Evolutionary conservation across 2,113 vertebrate genomes (phyloP), one percentile per base, ranked within the genome.

Genomic region (Dissostichus mawsoni): DNA sequence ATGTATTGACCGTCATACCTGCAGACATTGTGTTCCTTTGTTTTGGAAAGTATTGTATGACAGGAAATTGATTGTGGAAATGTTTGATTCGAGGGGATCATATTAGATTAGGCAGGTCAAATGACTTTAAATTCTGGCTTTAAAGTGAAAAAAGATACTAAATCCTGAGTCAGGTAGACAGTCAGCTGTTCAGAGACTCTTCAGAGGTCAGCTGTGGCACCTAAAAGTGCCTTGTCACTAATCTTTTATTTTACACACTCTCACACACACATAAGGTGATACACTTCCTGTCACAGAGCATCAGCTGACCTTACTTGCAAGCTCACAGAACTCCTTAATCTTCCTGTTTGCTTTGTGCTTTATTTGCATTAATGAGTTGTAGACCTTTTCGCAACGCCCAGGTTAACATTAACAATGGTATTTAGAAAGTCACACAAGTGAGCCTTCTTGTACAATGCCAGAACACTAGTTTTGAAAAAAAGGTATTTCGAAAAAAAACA

Each of bases 141-240:
- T 8, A 3, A 44, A 3, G 20, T 11, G 16, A 23, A 11, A 10
- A n/a, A 23, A 1, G 52, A 41, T 29, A 29, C 29, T 29, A 4
- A 29, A 29, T 29, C 48, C 17, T 1, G 11, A 55, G 50, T 58
- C 72, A 44, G 48, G 14, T 10, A 8, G 11, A 3, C 59, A 52
- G n/a, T 61, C 70, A 61, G 62, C 20, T 23, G 44, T 47, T 53
- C 33, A 59, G 11, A 61, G 56, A 11, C 10, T 55, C 14, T 3
- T 45, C 63, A 50, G 36, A 83, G 48, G 20, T 69, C 73, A 69
- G 67, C 57, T 55, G 63, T n/a, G 48, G 29, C 10, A 20, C 47
- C n/a, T 73, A 20, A 52, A 82, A 78, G 62, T 71, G 74, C 78
- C 67, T 66, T n/a, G 56, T 82, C 79, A 69, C 71, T 75, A 12